phyloP scores from a whole-genome alignment of 1,140 invertebrate genomes.

The Pseudomyrmex cubaensis region DNA sequence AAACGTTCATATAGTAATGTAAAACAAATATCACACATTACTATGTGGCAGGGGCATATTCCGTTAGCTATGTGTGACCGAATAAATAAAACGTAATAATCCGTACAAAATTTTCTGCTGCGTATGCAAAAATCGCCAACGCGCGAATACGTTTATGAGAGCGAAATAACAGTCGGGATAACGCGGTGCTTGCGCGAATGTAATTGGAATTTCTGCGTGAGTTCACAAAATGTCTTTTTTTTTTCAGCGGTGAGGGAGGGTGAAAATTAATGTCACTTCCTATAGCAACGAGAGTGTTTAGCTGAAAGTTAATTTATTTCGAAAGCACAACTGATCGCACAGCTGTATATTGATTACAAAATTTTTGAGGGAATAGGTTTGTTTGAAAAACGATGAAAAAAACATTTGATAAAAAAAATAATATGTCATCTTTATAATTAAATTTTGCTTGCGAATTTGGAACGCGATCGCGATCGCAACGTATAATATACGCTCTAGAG shows the following conservation, averaged over 20 bases:
- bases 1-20: neutral
- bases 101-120: neutral
- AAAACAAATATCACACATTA: slow-evolving; percentile 26
- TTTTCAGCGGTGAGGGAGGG: too few species aligned
- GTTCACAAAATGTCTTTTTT: slow-evolving; percentile 13
- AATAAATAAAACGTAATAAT: slow-evolving; percentile 52
- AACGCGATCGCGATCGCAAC: neutral
- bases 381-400: too few species aligned
- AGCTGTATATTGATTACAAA: too few species aligned
- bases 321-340: neutral
- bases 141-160: slow-evolving; percentile 31
- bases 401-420: too few species aligned
- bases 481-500: neutral
- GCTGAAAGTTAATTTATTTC: slow-evolving; percentile 33
- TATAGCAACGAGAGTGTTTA: neutral
- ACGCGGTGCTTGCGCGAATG: neutral
- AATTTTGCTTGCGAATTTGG: neutral
- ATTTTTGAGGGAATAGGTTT: too few species aligned
- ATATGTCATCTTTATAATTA: neutral
- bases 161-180: slow-evolving; percentile 35
- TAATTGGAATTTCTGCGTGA: slow-evolving; percentile 42
- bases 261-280: neutral
- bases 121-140: slow-evolving; percentile 18
- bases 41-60: slow-evolving; percentile 4
- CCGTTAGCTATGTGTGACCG: neutral